phyloP scores from a whole-genome alignment of 2,888 invertebrate genomes.

The Charanyca ferruginea region DNA sequence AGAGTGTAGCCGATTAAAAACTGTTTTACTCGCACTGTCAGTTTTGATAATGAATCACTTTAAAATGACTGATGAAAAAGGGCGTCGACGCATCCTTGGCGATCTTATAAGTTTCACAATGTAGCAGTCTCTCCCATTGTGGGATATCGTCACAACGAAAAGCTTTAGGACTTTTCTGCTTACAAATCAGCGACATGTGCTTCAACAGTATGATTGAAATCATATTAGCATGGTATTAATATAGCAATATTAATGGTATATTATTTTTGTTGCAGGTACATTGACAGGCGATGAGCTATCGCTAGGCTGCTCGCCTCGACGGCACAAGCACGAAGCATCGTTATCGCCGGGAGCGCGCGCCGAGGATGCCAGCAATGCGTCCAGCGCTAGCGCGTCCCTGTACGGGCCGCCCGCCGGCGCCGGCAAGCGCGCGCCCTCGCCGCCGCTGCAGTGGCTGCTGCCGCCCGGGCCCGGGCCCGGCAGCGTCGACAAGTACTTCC shows the following conservation, averaged over 20 bases:
- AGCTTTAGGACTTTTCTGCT: neutral
- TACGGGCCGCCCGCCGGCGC: constrained; percentile 89
- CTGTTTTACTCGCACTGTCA: neutral
- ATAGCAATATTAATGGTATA: constrained; percentile 4
- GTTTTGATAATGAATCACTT: neutral
- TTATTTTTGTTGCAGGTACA: constrained; percentile 92
- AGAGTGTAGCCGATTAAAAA: too few relatives aligned
- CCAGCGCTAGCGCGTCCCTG: constrained; percentile 91
- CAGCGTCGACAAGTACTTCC: constrained; percentile 91
- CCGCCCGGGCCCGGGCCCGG: constrained; percentile 93
- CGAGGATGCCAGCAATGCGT: constrained; percentile 94
- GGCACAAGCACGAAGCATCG: constrained; percentile 92
- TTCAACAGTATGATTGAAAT: neutral
- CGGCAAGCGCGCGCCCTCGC: constrained; percentile 88
- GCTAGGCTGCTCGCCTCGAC: constrained; percentile 91
- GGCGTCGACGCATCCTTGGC: neutral
- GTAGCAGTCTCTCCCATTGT: neutral
- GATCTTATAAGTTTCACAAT: neutral
- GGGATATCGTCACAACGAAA: neutral
- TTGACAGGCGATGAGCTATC: constrained; percentile 95
- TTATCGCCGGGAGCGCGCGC: constrained; percentile 93
- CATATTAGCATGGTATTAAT: neutral
- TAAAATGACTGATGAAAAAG: neutral
- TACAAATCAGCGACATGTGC: neutral
- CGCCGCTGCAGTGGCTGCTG: constrained; percentile 94